Evolutionary conservation across 2,888 invertebrate genomes (phyloP).

Genomic region (Crematogaster levior): DNA sequence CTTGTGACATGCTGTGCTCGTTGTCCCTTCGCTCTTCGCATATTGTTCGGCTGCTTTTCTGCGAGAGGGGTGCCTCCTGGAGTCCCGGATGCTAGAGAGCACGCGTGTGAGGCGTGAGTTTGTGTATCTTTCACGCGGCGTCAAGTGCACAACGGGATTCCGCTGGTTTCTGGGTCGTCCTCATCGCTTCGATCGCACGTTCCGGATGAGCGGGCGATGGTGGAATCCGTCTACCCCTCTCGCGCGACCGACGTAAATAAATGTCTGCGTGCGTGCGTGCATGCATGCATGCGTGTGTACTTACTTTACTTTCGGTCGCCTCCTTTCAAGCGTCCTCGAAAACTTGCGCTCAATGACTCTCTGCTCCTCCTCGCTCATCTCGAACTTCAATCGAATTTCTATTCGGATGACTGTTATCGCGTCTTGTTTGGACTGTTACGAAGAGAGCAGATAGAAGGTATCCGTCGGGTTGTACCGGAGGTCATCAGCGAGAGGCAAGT

Average conservation of each 20-base stretch:
- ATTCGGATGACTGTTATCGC: not conserved
- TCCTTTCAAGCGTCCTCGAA: not conserved
- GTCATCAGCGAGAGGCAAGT: not conserved
- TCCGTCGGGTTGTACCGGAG: not conserved
- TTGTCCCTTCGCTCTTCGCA: no score
- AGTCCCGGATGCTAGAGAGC: not conserved
- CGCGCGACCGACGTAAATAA: conserved; percentile 59
- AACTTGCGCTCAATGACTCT: not conserved
- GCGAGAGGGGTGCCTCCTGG: no score
- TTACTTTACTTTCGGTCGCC: conserved; percentile 21
- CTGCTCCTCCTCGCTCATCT: not conserved
- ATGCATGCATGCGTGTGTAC: conserved; percentile 48
- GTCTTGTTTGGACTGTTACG: not conserved
- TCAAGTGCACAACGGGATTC: conserved; percentile 64
- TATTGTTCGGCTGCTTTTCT: no score
- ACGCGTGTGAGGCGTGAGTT: not conserved
- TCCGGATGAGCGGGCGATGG: conserved; percentile 36
- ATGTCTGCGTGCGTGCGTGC: conserved; percentile 32
- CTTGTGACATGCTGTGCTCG: no score
- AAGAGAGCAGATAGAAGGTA: not conserved
- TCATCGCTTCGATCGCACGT: conserved; percentile 46
- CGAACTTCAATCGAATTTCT: not conserved
- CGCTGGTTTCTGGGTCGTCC: conserved; percentile 37
- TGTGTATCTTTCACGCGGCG: no score
- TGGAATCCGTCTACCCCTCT: conserved; percentile 5